Percentiles rank a stretch among this genome's conserved stretches.
Evolutionary conservation across 2,888 invertebrate species (phyloP).

Genomic region (Yponomeuta plumbellus): DNA sequence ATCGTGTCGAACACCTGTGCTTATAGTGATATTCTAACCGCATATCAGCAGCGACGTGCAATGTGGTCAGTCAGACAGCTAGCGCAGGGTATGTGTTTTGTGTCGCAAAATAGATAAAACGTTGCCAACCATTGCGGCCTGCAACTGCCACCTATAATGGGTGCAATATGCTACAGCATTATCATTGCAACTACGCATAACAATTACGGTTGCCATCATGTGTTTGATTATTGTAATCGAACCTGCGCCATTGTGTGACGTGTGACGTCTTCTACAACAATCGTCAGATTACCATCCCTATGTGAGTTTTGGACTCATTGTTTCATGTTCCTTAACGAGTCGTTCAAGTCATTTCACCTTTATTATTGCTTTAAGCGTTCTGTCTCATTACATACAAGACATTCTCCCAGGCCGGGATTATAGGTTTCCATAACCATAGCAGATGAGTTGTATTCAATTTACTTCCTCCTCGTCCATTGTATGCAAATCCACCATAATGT

Average conservation of each 20-base stretch:
- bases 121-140: constrained; percentile 24
- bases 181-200: background rate
- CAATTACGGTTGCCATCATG: background rate
- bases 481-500: background rate
- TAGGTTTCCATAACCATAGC: background rate
- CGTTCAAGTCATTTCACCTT: background rate
- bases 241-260: background rate
- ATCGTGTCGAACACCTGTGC: background rate
- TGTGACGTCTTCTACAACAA: background rate
- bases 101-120: constrained; percentile 38
- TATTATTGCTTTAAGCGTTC: background rate
- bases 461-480: background rate
- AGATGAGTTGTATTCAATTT: background rate
- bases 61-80: constrained; percentile 29
- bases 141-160: background rate
- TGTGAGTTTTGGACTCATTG: background rate
- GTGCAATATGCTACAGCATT: background rate
- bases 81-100: constrained; percentile 4
- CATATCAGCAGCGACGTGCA: constrained; percentile 40
- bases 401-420: background rate
- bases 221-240: background rate
- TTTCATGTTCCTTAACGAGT: background rate
- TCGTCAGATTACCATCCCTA: background rate
- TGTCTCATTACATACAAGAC: background rate
- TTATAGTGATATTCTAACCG: constrained; percentile 25